Base-by-base conservation (phyloP, 1,140 invertebrate species). In the Nephotettix cincticeps region DNA sequence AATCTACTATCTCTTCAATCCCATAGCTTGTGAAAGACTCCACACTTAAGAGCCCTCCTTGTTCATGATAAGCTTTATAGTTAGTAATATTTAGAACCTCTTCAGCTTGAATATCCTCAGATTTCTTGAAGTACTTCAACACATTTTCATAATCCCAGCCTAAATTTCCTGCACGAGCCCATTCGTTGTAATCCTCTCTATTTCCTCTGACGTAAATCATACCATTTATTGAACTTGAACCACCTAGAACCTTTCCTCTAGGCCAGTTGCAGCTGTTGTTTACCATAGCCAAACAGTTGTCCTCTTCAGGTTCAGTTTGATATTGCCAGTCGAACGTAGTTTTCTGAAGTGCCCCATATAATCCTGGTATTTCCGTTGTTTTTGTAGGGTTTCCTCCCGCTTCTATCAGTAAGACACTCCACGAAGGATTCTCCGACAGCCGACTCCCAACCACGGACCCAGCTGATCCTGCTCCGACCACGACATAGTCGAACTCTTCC, bases 121-220 rank as follows among this genome's bases (percentile, higher is more conserved):
- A 92, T 78, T 95, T 95, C 6, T 91, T 82, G 77, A 97, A 97
- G 77, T 96, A 96, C 1, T 92, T 92, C 21, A 95, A 80, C 1
- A 96, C 90, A 65, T 93, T 89, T 6, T 91, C 85, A 79, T 94
- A 98, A 1, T 90, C 90, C 96, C 96, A 99, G 1, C 94, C 94
- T 0, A 84, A 81, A 73, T 97, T 97, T 0, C 96, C 96, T 63
- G 91, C 80, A 4, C 81, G 81, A 14, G 91, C 91, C 96, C 96
- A 98, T 17, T 90, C 84, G 78, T 99, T 94, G 81, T 95, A 99
- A 78, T 99, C 97, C 54, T 86, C 81, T 73, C 85, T 88, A 78
- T 98, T 96, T 28, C 96, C 97, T 51, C 97, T 87, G 0, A 97
- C 91, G 81, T 98, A 98, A 11, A 97, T 87, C 94, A 97, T 96